Evolutionary conservation across 2,888 invertebrate species (phyloP).

Genomic region (Auanema freiburgensis): DNA sequence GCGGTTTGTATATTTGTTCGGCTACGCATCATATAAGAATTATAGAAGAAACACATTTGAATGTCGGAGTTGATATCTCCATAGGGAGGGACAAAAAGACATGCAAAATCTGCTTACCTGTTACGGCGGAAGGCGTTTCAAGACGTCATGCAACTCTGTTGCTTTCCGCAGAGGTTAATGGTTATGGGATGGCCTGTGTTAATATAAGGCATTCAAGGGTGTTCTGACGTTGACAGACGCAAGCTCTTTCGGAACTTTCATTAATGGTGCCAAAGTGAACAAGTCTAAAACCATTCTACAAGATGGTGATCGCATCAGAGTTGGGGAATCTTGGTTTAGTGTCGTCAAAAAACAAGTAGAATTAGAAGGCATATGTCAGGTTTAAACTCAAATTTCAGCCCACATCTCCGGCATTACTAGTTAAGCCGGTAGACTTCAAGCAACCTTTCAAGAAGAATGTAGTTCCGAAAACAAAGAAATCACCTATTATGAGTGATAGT

Average conservation of each 20-base stretch:
- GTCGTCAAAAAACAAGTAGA: too few relatives aligned
- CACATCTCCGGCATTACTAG: too few relatives aligned
- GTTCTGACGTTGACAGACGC: neutral
- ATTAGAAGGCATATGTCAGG: too few relatives aligned
- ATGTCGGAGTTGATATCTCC: slow-evolving; percentile 2
- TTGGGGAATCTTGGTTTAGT: too few relatives aligned
- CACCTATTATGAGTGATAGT: neutral
- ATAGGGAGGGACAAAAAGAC: neutral
- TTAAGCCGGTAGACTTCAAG: too few relatives aligned
- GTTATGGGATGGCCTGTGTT: neutral
- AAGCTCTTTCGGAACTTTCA: neutral
- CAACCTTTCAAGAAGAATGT: too few relatives aligned
- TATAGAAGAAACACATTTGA: too few relatives aligned
- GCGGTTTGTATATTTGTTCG: neutral
- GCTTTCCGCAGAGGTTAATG: neutral
- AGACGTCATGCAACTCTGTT: neutral
- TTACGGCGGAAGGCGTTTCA: neutral
- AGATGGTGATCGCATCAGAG: neutral
- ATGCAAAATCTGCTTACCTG: slow-evolving; percentile 1
- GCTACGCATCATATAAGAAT: neutral
- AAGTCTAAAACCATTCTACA: neutral
- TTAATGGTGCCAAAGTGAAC: neutral
- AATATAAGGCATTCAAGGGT: neutral
- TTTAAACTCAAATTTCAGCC: too few relatives aligned
- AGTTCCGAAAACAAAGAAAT: neutral